Evolutionary conservation across 2,888 invertebrate species (phyloP).

Genomic region (Slavum lentiscoides): DNA sequence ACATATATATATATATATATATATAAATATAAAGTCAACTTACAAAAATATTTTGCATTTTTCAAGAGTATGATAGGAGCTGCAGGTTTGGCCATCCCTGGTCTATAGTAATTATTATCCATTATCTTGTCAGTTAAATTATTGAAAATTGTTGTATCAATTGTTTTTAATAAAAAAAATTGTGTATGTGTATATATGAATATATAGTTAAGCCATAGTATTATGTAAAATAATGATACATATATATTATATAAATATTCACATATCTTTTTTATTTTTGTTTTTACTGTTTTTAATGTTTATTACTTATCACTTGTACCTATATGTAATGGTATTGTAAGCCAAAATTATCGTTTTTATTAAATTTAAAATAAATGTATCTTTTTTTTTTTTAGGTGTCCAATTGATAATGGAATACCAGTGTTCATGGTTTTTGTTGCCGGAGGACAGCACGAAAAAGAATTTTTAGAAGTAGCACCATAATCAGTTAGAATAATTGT

Average conservation of each 20-base stretch:
- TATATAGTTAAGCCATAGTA: too few relatives aligned
- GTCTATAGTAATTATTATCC: neutral
- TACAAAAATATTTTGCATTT: too few relatives aligned
- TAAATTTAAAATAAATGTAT: neutral
- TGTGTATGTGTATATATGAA: too few relatives aligned
- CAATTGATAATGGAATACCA: constrained; percentile 70
- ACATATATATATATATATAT: too few relatives aligned
- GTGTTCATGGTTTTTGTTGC: constrained; percentile 68
- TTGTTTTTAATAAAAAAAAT: too few relatives aligned
- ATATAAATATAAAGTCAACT: too few relatives aligned
- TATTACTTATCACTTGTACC: neutral
- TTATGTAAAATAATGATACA: too few relatives aligned
- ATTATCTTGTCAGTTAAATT: neutral
- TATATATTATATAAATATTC: too few relatives aligned
- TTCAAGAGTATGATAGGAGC: too few relatives aligned
- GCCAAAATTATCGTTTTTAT: neutral
- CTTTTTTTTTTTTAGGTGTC: constrained; percentile 62
- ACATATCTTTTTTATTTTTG: too few relatives aligned
- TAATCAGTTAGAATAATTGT: neutral
- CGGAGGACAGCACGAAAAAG: constrained; percentile 65
- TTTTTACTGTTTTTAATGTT: neutral
- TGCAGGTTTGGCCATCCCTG: too few relatives aligned
- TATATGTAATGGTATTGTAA: neutral
- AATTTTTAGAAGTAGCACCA: constrained; percentile 61
- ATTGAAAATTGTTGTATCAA: neutral